Percentiles rank a stretch among this genome's conserved stretches.
phyloP scores from a whole-genome alignment of 2,888 invertebrate species.

The Oasisia sp. region DNA sequence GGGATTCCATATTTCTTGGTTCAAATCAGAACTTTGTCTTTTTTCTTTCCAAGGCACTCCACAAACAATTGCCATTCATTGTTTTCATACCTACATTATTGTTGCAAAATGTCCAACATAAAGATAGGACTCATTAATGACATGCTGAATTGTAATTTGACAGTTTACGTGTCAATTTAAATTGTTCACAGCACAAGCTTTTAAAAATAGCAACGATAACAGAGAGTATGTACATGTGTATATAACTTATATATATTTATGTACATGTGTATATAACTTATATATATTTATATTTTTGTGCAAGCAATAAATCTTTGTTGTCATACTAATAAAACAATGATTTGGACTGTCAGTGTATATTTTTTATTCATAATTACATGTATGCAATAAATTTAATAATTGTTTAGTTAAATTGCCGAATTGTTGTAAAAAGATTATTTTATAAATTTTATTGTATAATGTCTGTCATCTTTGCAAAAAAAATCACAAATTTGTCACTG shows the following conservation, averaged over 20 bases:
- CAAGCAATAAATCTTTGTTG: too few species aligned
- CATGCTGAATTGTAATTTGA: background rate
- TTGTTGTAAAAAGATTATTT: background rate
- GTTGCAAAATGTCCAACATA: too few species aligned
- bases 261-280: too few species aligned
- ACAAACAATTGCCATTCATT: background rate
- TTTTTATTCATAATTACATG: background rate
- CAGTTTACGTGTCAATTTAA: background rate
- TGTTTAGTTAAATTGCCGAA: background rate
- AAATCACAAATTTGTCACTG: background rate
- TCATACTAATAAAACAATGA: too few species aligned
- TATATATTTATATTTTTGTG: too few species aligned
- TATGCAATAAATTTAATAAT: background rate
- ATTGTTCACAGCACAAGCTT: background rate
- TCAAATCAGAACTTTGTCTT: background rate
- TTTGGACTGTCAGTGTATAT: background rate
- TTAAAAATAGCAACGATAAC: background rate
- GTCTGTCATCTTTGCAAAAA: background rate
- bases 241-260: too few species aligned
- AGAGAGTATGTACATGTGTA: too few species aligned
- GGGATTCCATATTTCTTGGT: background rate
- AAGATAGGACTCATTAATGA: background rate
- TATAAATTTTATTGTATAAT: background rate
- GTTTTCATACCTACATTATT: too few species aligned
- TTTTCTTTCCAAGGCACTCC: background rate